Evolutionary conservation across 2,888 invertebrate genomes (phyloP).

Genomic region (Habroteleia sp.): DNA sequence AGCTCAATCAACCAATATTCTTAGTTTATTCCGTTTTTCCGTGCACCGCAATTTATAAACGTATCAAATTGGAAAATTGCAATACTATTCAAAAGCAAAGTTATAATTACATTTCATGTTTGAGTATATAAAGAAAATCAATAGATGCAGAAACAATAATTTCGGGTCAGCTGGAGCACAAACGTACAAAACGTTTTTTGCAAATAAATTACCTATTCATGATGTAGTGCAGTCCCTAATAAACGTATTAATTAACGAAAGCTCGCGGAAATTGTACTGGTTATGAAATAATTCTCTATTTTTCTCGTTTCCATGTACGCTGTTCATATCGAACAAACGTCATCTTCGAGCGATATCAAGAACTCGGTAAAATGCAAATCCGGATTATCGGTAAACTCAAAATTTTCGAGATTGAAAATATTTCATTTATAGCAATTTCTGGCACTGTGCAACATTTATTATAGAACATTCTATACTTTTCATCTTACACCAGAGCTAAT

Average conservation of each 20-base stretch:
- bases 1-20: too few relatives aligned
- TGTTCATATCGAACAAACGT: slow-evolving; percentile 5
- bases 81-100: background rate
- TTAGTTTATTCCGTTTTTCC: too few relatives aligned
- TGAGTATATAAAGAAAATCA: too few relatives aligned
- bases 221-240: too few relatives aligned
- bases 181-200: too few relatives aligned
- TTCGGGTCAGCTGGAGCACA: too few relatives aligned
- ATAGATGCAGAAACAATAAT: too few relatives aligned
- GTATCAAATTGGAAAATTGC: slow-evolving; percentile 7
- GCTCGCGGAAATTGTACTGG: too few relatives aligned
- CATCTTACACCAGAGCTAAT: slow-evolving; percentile 20
- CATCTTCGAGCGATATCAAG: slow-evolving; percentile 25
- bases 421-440: slow-evolving; percentile 39
- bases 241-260: too few relatives aligned
- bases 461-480: slow-evolving; percentile 21
- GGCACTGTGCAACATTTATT: slow-evolving; percentile 16
- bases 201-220: too few relatives aligned
- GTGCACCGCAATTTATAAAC: background rate
- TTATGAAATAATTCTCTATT: background rate
- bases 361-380: slow-evolving; percentile 32
- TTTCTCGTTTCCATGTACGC: background rate
- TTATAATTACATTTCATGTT: too few relatives aligned
- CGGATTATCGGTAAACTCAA: slow-evolving; percentile 37
- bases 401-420: slow-evolving; percentile 34